Evolutionary conservation across 1,140 invertebrate genomes (phyloP), one percentile per base, ranked within the genome.

Genomic region (Campoletis sonorensis): DNA sequence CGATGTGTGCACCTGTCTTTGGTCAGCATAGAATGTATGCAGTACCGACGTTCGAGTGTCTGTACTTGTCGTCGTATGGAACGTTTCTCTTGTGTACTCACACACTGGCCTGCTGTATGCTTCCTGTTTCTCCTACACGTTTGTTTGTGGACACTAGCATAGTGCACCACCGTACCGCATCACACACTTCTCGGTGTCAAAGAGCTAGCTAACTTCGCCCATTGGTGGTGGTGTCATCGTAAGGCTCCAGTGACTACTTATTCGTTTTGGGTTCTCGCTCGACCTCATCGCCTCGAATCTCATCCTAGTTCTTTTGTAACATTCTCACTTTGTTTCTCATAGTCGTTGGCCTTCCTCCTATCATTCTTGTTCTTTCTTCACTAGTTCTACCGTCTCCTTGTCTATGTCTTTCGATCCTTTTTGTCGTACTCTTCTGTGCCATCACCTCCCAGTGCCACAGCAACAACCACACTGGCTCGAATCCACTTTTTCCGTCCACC

Each of bases 71-170:
- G 30, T 51, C 73, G 18, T 30, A 23, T 16, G 45, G 10, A 30
- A 27, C 11, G 21, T 49, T 75, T 27, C 40, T 54, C 49, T 23
- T 18, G 11, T 30, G 23, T n/a, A 45, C 72, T 1, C 11, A 54
- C 27, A n/a, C 73, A 77, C 4, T 21, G 11, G 10, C 21, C 30
- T 33, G 51, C 51, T 45, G n/a, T n/a, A 33, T 64, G 58, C 67
- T 70, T 58, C 68, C 81, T n/a, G 80, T 84, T 83, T 82, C 72
- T 49, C 70, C 68, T 51, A 61, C 51, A 45, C 80, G 79, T 82
- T 84, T 81, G 79, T 80, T 86, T 82, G 77, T 79, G 83, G n/a
- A 40, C 23, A 61, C 51, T n/a, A 77, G 18, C 51, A 77, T 64
- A 64, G 23, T 27, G 23, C 58, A 75, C 26, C 13, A 11, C 26